Evolutionary conservation across 2,888 invertebrate genomes (phyloP).

Genomic region (Euzetes globulus): DNA sequence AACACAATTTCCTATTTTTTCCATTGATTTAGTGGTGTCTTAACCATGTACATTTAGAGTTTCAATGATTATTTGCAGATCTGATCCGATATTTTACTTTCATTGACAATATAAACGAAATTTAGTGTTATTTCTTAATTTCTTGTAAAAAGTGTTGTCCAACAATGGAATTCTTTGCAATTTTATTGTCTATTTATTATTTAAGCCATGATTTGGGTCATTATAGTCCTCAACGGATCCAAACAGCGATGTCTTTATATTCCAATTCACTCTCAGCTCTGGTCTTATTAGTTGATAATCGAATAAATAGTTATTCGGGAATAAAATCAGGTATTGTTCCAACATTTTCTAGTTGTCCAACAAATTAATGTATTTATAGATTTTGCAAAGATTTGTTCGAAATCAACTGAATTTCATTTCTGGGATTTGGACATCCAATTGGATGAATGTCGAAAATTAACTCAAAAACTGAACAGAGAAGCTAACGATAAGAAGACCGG

Average conservation of each 20-base stretch:
- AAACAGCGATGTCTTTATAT: constrained; percentile 88
- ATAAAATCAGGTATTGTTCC: constrained; percentile 54
- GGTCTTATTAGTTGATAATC: constrained; percentile 68
- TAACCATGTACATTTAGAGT: no score
- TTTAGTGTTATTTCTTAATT: no score
- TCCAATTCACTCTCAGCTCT: constrained; percentile 79
- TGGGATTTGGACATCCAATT: constrained; percentile 75
- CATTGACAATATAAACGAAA: no score
- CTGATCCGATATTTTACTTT: no score
- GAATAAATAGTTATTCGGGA: constrained; percentile 58
- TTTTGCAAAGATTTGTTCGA: constrained; percentile 62
- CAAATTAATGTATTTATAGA: constrained; percentile 48
- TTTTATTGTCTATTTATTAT: no score
- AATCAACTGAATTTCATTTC: constrained; percentile 93
- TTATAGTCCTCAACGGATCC: constrained; percentile 63
- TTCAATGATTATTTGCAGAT: no score
- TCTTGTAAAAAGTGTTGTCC: no score
- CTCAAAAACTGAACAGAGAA: constrained; percentile 37
- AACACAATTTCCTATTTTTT: no score
- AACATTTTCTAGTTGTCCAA: not conserved
- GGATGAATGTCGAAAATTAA: constrained; percentile 48
- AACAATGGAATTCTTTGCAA: no score
- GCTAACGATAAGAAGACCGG: constrained; percentile 38
- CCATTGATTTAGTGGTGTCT: no score
- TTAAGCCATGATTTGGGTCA: constrained; percentile 13